These are phyloP conservation scores for Marcusenius ussheri DNA, from an alignment of 2,113 vertebrate genomes.

Conservation along the genomic window DNA sequence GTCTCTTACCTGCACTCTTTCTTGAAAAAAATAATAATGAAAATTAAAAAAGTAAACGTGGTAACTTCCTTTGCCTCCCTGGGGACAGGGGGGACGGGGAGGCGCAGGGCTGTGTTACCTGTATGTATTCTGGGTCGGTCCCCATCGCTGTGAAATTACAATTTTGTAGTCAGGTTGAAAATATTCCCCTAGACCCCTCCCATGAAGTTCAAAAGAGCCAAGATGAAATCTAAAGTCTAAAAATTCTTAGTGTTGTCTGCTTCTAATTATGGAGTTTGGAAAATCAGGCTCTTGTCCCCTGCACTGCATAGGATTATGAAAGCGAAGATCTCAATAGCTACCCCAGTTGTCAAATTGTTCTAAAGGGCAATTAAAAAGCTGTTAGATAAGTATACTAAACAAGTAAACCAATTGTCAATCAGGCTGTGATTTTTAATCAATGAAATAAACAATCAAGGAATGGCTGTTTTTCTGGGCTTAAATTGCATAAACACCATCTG, in stretches of 20 bases:
- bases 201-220: neutral
- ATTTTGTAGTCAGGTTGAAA: neutral
- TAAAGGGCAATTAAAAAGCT: conserved; percentile 24
- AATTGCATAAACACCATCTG: conserved; percentile 58
- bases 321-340: neutral
- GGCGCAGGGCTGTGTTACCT: neutral
- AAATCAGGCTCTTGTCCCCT: neutral
- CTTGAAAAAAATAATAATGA: neutral
- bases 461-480: conserved; percentile 43
- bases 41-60: neutral
- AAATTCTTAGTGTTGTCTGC: neutral
- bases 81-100: neutral
- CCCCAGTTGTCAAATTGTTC: conserved; percentile 11
- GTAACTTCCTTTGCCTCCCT: neutral
- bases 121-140: neutral
- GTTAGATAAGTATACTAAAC: conserved; percentile 37
- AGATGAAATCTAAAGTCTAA: neutral
- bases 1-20: neutral
- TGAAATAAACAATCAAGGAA: conserved; percentile 41
- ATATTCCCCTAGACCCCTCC: neutral
- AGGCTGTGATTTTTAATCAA: conserved; percentile 46
- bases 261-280: neutral
- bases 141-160: neutral
- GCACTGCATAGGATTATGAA: neutral
- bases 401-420: conserved; percentile 43